Base-by-base conservation (phyloP, 2,797 vertebrate genomes). In the Rhinophrynus dorsalis region DNA sequence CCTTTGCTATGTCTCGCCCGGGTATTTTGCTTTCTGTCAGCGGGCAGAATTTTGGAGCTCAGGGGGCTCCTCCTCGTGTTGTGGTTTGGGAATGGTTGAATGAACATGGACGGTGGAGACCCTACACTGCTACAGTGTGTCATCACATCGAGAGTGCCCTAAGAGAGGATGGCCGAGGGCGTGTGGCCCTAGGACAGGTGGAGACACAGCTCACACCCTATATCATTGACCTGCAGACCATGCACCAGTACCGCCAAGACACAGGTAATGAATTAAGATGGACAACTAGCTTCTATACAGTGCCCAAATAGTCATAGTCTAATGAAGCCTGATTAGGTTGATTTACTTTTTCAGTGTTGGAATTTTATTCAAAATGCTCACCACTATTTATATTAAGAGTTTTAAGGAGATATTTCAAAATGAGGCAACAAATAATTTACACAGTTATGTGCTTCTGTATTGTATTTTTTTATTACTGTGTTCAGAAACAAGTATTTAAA, bases 31-130 rank as follows among this genome's bases (percentile, higher is more conserved):
- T 88, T 66, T 66, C 85, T 0, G 77, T 76, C 0, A 76, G 32
- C 1, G 86, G 86, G 21, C 80, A 95, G 76, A 93, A 95, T 33
- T 97, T 95, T 85, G 92, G 93, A 0, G 56, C 55, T 52, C 93
- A 94, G 3, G 95, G 94, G 62, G 96, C 93, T 74, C 89, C 94
- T 85, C 95, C 96, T 74, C 86, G 95, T 1, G 96, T 98, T 73
- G 96, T 97, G 82, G 96, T 98, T 67, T 98, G 96, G 96, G 96
- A 98, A 80, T 98, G 96, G 96, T 72, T 97, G 85, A 98, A 95
- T 0, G 96, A 98, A 67, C 94, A 98, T 5, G 93, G 93, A 52
- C 95, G 94, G 74, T 98, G 96, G 96, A 79, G 96, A 76, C 96
- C 96, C 20, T 98, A 98, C 90, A 92, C 90, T 0, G 96, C 96